Evolutionary conservation across 2,113 vertebrate genomes (phyloP).

Genomic region (Henicopernis longicauda): DNA sequence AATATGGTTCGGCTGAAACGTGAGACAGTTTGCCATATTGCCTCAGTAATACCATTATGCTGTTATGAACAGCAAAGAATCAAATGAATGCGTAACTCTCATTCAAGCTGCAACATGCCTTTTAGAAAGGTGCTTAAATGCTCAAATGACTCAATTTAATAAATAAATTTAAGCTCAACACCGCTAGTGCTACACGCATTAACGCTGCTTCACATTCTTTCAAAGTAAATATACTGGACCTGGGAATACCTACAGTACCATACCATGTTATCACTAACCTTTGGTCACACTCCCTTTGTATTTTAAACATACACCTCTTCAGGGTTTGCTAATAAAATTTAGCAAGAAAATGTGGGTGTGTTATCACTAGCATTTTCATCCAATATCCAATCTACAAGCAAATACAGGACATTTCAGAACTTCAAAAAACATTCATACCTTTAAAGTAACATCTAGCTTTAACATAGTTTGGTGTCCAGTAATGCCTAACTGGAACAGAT

Average conservation of each 20-base stretch:
- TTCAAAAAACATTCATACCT: background rate
- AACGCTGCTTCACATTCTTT: constrained; percentile 42
- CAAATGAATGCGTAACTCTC: background rate
- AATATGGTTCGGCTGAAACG: background rate
- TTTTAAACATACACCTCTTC: background rate
- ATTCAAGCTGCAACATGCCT: constrained; percentile 37
- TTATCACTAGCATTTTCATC: constrained; percentile 3
- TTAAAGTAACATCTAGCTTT: background rate
- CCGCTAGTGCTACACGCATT: background rate
- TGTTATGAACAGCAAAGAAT: constrained; percentile 55
- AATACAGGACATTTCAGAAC: background rate
- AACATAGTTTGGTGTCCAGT: background rate
- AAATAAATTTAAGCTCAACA: constrained; percentile 26
- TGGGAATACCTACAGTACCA: background rate
- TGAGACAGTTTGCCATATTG: background rate
- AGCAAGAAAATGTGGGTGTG: constrained; percentile 27
- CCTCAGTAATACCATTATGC: background rate
- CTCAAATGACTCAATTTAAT: constrained; percentile 2
- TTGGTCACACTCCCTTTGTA: constrained; percentile 8
- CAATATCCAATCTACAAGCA: background rate
- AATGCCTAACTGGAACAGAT: background rate
- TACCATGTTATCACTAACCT: background rate
- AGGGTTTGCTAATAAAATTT: constrained; percentile 66
- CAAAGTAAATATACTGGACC: background rate
- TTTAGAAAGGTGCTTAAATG: constrained; percentile 51